Conservation (phyloP, 2,113 vertebrate species). For the Erythrocercus mccallii region DNA sequence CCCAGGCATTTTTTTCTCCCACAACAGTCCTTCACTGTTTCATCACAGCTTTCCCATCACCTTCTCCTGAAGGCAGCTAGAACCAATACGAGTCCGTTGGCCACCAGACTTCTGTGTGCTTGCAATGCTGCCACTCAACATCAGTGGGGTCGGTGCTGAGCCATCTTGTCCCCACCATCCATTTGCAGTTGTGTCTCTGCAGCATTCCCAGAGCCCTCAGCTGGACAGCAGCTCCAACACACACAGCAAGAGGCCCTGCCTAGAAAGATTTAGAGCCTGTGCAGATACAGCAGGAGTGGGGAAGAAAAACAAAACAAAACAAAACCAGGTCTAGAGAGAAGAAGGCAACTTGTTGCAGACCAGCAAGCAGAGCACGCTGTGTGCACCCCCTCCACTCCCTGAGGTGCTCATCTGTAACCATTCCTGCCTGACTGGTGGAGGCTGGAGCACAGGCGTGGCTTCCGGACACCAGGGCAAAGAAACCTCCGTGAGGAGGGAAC, state of each 20-base stretch:
- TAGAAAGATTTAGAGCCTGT: neutral
- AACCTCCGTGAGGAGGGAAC: rapidly evolving
- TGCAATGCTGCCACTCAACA: neutral
- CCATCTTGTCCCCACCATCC: neutral
- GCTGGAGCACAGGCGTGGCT: neutral
- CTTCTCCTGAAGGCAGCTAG: neutral
- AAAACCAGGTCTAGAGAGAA: neutral
- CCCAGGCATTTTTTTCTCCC: neutral
- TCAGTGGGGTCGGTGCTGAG: neutral
- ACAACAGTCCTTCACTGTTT: neutral
- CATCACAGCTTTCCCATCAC: neutral
- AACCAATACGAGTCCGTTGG: neutral
- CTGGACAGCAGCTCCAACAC: neutral
- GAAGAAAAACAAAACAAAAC: neutral
- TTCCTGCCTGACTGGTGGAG: neutral
- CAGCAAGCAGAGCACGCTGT: neutral
- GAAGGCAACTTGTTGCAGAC: neutral
- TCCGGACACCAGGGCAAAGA: neutral
- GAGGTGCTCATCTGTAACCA: neutral
- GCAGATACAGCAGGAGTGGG: neutral
- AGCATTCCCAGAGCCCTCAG: neutral
- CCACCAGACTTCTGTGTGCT: neutral
- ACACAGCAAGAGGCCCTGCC: neutral
- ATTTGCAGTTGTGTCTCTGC: neutral
- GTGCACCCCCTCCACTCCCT: neutral